phyloP scores from a whole-genome alignment of 2,888 invertebrate genomes.

The Tipula unca region DNA sequence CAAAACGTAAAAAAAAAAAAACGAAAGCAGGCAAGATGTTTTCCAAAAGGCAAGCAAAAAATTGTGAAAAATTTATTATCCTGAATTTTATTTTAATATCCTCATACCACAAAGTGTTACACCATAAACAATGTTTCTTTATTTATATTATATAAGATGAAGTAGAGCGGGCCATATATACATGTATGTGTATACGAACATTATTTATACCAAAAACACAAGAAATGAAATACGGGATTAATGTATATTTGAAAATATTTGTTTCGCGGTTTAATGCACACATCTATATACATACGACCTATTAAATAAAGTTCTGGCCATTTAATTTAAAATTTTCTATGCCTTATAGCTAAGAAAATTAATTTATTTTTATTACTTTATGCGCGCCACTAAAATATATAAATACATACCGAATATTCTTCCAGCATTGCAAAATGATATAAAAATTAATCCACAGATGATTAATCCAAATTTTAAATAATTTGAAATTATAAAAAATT shows the following conservation, averaged over 20 bases:
- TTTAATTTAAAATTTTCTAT: not conserved
- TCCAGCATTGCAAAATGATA: constrained; percentile 32
- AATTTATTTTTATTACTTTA: too few species aligned
- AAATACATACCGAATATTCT: constrained; percentile 40
- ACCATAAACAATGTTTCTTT: not conserved
- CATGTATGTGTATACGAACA: not conserved
- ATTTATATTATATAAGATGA: not conserved
- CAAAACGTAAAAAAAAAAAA: not conserved
- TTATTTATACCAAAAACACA: not conserved
- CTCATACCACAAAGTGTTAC: not conserved
- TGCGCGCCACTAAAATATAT: not conserved
- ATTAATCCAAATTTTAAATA: constrained; percentile 34
- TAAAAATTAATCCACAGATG: constrained; percentile 39
- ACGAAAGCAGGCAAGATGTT: not conserved
- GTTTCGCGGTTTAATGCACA: not conserved
- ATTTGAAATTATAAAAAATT: not conserved
- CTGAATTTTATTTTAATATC: not conserved
- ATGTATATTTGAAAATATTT: not conserved
- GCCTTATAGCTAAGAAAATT: not conserved
- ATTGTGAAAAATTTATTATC: not conserved
- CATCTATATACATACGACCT: not conserved
- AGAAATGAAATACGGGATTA: not conserved
- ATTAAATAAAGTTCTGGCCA: not conserved
- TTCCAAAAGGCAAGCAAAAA: not conserved
- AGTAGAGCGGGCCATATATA: not conserved